Conservation (phyloP, 1,140 invertebrate genomes). For the Drosophila mayri region DNA sequence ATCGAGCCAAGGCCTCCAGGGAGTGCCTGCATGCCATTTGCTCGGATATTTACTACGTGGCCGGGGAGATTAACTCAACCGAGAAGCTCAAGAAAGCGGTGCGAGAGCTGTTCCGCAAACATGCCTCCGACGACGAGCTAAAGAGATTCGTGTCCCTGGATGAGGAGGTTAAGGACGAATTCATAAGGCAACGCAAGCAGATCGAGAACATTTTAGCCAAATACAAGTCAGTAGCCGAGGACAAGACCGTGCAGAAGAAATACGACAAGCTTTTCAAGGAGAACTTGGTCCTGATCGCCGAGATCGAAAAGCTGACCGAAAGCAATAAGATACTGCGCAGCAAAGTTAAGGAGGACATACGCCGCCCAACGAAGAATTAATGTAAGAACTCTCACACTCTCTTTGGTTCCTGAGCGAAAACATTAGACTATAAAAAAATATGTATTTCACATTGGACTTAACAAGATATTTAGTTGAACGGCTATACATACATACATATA, state of each 20-base stretch:
- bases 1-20: constrained; percentile 88
- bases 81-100: constrained; percentile 92
- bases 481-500: constrained; percentile 42
- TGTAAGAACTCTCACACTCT: neutral
- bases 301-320: constrained; percentile 84
- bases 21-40: constrained; percentile 90
- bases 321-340: constrained; percentile 50
- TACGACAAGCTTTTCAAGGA: constrained; percentile 87
- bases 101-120: constrained; percentile 86
- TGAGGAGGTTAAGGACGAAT: constrained; percentile 91
- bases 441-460: constrained; percentile 62
- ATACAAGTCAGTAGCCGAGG: constrained; percentile 78
- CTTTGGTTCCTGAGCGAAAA: neutral
- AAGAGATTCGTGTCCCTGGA: constrained; percentile 88
- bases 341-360: constrained; percentile 57
- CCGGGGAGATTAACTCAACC: constrained; percentile 91
- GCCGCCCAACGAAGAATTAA: neutral
- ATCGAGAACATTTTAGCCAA: constrained; percentile 90
- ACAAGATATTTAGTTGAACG: constrained; percentile 33
- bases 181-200: constrained; percentile 91
- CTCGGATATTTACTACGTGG: constrained; percentile 91
- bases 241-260: constrained; percentile 63
- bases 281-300: constrained; percentile 90
- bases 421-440: constrained; percentile 40
- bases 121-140: constrained; percentile 89